A percentile compares a stretch with the other conserved stretches of the same genome.
Conservation (phyloP, 2,888 invertebrate genomes). For the Drosophila acutilabella region DNA sequence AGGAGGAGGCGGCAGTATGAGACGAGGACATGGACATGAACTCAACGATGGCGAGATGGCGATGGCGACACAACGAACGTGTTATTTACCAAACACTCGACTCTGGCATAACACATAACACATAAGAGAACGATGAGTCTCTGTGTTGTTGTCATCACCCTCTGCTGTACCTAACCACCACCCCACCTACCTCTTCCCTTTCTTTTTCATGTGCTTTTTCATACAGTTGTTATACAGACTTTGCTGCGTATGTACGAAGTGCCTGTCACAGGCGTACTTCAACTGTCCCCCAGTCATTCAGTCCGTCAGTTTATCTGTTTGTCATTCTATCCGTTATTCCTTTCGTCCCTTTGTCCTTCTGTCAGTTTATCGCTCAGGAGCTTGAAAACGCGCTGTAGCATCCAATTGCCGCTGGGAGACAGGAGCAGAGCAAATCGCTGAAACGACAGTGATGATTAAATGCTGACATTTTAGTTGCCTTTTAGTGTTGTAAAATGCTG, state of each 20-base stretch:
- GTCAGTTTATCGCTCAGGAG: constrained; percentile 37
- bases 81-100: constrained; percentile 84
- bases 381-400: constrained; percentile 42
- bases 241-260: constrained; percentile 20
- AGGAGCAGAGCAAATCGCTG: not conserved
- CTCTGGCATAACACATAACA: constrained; percentile 64
- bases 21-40: not conserved
- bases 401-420: constrained; percentile 26
- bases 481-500: not conserved
- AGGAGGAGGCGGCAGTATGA: no score
- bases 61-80: constrained; percentile 83
- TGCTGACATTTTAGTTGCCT: not conserved
- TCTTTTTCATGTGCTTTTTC: not conserved
- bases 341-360: constrained; percentile 22
- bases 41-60: constrained; percentile 58
- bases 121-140: constrained; percentile 44
- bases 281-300: constrained; percentile 33
- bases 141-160: constrained; percentile 31
- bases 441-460: not conserved
- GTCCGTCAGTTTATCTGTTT: constrained; percentile 26
- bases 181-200: not conserved
- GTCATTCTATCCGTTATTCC: constrained; percentile 29
- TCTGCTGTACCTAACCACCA: not conserved
- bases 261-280: constrained; percentile 18
- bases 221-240: not conserved